phyloP scores from a whole-genome alignment of 1,140 invertebrate genomes.

The Drosophila varians region DNA sequence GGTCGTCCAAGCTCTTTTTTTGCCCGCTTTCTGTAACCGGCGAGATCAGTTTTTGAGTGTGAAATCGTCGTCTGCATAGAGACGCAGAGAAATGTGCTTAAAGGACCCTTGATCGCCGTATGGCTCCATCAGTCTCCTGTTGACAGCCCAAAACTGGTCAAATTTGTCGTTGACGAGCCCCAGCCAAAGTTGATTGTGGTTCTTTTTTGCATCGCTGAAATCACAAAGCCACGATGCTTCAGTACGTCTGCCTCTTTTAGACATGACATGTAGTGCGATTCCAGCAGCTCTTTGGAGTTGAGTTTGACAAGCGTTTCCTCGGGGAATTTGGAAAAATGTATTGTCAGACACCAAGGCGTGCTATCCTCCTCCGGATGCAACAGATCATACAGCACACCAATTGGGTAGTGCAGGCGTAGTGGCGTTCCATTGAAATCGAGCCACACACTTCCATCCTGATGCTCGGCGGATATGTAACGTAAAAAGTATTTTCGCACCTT shows the following conservation, averaged over 20 bases:
- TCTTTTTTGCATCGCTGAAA: slow-evolving; percentile 98
- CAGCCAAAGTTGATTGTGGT: slow-evolving; percentile 98
- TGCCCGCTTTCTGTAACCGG: slow-evolving; percentile 90
- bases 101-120: slow-evolving; percentile 90
- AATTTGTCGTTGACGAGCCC: slow-evolving; percentile 98
- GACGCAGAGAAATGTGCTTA: slow-evolving; percentile 95
- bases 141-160: slow-evolving; percentile 99
- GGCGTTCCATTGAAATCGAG: slow-evolving; percentile 96
- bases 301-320: slow-evolving; percentile 91
- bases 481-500: slow-evolving; percentile 97
- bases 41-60: slow-evolving; percentile 90
- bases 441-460: slow-evolving; percentile 96
- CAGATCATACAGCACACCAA: slow-evolving; percentile 97
- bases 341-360: slow-evolving; percentile 96
- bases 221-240: slow-evolving; percentile 96
- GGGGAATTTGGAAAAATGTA: slow-evolving; percentile 97
- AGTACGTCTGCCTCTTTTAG: slow-evolving; percentile 99
- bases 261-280: slow-evolving; percentile 96
- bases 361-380: slow-evolving; percentile 87
- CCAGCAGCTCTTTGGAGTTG: slow-evolving; percentile 93
- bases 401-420: slow-evolving; percentile 98
- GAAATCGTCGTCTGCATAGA: slow-evolving; percentile 90
- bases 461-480: slow-evolving; percentile 91
- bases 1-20: slow-evolving; percentile 89
- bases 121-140: slow-evolving; percentile 96